These are phyloP conservation scores for Cotesia vestalis DNA, from an alignment of 1,140 invertebrate species.

Conservation along the genomic window DNA sequence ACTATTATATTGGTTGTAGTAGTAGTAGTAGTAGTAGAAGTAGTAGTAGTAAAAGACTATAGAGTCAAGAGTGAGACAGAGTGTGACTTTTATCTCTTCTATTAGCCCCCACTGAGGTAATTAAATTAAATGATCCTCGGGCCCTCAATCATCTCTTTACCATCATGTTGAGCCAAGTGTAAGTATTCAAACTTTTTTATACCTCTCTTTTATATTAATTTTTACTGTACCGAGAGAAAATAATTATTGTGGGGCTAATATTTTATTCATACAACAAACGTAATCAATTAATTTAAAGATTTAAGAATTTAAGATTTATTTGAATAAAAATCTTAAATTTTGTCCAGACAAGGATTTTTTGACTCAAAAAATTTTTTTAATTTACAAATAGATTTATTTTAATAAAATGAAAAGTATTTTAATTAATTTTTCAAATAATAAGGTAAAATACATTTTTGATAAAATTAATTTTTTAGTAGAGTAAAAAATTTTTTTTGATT, in stretches of 20 bases:
- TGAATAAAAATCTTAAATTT: too few species aligned
- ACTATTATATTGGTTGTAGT: background rate
- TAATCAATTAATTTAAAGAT: background rate
- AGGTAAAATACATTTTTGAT: too few species aligned
- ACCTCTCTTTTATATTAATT: background rate
- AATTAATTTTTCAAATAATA: too few species aligned
- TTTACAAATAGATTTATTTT: too few species aligned
- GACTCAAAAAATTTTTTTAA: background rate
- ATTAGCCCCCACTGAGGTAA: constrained; percentile 62
- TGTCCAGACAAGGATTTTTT: background rate
- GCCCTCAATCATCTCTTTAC: constrained; percentile 58
- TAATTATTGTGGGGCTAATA: background rate
- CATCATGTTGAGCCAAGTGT: constrained; percentile 42
- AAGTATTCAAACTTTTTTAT: constrained; percentile 25
- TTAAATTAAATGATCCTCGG: constrained; percentile 65
- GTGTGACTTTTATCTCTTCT: constrained; percentile 61
- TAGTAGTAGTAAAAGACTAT: too few species aligned
- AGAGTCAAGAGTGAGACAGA: constrained; percentile 39
- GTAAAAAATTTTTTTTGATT: too few species aligned
- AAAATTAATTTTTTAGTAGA: too few species aligned
- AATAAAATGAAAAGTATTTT: too few species aligned
- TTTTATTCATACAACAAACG: background rate
- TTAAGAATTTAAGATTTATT: too few species aligned
- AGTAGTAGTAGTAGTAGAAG: background rate
- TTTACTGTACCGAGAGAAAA: background rate